Evolutionary conservation across 2,113 vertebrate species (phyloP).

Genomic region (Elephantulus edwardii): DNA sequence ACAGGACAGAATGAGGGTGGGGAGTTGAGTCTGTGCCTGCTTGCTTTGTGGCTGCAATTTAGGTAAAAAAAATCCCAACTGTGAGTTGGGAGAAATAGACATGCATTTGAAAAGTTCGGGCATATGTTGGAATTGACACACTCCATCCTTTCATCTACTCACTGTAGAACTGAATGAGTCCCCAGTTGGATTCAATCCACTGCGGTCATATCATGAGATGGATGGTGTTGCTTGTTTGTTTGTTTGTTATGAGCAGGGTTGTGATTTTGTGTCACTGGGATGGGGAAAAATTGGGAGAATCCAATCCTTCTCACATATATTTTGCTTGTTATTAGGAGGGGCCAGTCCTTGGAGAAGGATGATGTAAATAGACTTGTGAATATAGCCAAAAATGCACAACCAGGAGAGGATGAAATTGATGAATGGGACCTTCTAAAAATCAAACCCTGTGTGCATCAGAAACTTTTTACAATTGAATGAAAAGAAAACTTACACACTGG

Average conservation of each 20-base stretch:
- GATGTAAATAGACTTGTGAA: too few relatives aligned
- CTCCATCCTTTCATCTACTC: background rate
- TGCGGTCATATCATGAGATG: background rate
- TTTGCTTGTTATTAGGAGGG: too few relatives aligned
- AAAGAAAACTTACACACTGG: too few relatives aligned
- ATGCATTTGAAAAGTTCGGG: background rate
- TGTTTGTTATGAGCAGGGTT: background rate
- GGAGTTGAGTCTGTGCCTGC: background rate
- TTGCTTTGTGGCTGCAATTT: background rate
- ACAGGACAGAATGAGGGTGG: background rate
- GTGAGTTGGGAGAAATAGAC: background rate
- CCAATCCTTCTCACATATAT: too few relatives aligned
- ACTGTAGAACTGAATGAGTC: background rate
- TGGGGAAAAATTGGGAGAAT: background rate
- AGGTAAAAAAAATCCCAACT: background rate
- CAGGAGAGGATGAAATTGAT: too few relatives aligned
- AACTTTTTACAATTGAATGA: too few relatives aligned
- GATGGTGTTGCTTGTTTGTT: background rate
- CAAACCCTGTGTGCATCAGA: too few relatives aligned
- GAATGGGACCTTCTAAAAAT: too few relatives aligned
- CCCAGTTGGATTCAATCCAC: background rate
- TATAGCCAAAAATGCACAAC: too few relatives aligned
- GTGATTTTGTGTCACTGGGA: background rate
- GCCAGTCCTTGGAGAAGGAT: too few relatives aligned
- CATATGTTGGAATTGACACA: background rate